These are phyloP conservation scores for Thripadectes ignobilis DNA, from an alignment of 2,797 vertebrate species.

Conservation along the genomic window DNA sequence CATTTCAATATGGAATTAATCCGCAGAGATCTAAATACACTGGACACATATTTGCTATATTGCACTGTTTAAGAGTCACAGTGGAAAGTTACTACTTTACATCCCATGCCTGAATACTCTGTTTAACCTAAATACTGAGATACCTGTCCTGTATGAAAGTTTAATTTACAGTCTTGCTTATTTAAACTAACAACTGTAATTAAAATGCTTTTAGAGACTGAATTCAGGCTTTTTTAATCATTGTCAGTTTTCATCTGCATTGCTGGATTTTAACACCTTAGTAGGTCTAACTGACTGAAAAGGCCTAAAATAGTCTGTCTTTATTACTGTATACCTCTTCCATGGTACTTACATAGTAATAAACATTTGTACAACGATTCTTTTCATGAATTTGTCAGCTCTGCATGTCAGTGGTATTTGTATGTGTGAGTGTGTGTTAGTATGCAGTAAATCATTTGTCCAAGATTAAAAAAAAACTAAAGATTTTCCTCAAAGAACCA, in stretches of 20 bases:
- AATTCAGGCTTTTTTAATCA: neutral
- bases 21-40: constrained; percentile 17
- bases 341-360: neutral
- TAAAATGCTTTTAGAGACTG: neutral
- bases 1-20: constrained; percentile 29
- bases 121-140: neutral
- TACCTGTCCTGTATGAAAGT: neutral
- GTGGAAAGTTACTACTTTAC: neutral
- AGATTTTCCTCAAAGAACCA: neutral
- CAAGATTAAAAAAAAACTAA: neutral
- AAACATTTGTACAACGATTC: neutral
- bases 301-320: neutral
- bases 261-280: neutral
- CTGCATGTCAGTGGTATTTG: neutral
- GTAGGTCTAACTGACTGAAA: neutral
- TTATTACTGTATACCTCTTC: neutral
- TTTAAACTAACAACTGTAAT: neutral
- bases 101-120: neutral
- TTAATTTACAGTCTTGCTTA: neutral
- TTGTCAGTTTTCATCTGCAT: neutral
- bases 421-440: neutral
- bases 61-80: constrained; percentile 13
- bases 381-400: neutral
- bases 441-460: neutral
- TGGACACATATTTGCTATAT: constrained; percentile 2